Conservation (phyloP, 1,140 invertebrate genomes). For the Macrotrachela quadricornifera region DNA sequence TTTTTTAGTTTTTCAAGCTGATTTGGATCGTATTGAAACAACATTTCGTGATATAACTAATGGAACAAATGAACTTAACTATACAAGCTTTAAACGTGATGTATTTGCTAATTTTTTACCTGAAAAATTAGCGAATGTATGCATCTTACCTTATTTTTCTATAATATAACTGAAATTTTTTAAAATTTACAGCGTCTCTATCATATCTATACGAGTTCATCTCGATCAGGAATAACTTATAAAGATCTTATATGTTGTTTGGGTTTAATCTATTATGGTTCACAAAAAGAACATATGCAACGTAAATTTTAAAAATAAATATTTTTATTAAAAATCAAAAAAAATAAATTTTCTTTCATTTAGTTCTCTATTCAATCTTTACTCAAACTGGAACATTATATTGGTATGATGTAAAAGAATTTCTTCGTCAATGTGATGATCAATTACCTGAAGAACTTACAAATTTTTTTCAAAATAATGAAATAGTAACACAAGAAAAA, state of each 20-base stretch:
- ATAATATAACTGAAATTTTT: not conserved
- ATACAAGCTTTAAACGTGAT: too few relatives aligned
- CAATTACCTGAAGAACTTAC: not conserved
- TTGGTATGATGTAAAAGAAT: not conserved
- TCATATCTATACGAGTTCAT: not conserved
- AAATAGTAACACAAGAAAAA: slow-evolving; percentile 40
- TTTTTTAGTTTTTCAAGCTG: too few relatives aligned
- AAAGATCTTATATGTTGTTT: not conserved
- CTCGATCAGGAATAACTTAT: not conserved
- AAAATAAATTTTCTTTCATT: slow-evolving; percentile 16
- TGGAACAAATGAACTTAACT: too few relatives aligned
- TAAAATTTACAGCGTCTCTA: not conserved
- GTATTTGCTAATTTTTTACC: too few relatives aligned
- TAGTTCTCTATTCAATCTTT: not conserved
- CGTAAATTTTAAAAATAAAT: too few relatives aligned
- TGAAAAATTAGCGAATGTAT: too few relatives aligned
- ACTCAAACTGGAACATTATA: not conserved
- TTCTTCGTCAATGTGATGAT: not conserved
- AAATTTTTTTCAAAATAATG: not conserved
- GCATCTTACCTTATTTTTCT: too few relatives aligned
- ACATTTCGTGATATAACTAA: too few relatives aligned
- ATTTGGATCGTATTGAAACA: too few relatives aligned
- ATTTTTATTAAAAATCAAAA: too few relatives aligned
- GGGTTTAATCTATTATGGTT: slow-evolving; percentile 8
- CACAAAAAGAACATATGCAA: slow-evolving; percentile 14